A percentile compares a stretch with the other conserved stretches of the same genome.
Evolutionary conservation across 2,113 vertebrate genomes (phyloP).

Genomic region (Pongo abelii): DNA sequence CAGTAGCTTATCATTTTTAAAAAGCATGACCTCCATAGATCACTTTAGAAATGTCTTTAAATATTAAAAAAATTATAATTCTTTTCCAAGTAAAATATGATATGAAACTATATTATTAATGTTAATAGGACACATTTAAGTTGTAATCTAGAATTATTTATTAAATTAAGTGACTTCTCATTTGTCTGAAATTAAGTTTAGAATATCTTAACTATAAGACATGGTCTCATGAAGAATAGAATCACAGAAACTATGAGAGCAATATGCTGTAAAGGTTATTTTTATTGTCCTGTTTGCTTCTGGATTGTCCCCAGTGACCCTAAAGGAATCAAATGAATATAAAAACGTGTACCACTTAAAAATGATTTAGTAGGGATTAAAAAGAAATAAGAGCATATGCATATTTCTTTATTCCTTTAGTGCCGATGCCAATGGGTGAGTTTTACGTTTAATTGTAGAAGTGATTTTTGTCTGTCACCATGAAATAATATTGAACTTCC

Average conservation of each 20-base stretch:
- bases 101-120: background rate
- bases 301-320: background rate
- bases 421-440: background rate
- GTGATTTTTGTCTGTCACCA: background rate
- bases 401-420: background rate
- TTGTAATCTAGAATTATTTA: background rate
- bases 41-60: conserved; percentile 8
- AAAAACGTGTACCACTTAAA: background rate
- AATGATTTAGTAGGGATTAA: background rate
- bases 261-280: background rate
- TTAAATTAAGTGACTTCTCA: background rate
- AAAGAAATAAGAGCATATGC: background rate
- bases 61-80: background rate
- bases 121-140: background rate
- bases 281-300: background rate
- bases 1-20: background rate
- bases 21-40: background rate
- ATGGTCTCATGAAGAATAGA: background rate
- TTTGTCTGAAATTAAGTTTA: conserved; percentile 22
- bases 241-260: background rate
- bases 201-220: background rate
- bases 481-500: background rate
- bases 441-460: conserved; percentile 19
- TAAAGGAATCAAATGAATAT: background rate
- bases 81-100: conserved; percentile 16